Conservation (phyloP, 1,140 invertebrate species). For the Drosophila tsacasi region DNA sequence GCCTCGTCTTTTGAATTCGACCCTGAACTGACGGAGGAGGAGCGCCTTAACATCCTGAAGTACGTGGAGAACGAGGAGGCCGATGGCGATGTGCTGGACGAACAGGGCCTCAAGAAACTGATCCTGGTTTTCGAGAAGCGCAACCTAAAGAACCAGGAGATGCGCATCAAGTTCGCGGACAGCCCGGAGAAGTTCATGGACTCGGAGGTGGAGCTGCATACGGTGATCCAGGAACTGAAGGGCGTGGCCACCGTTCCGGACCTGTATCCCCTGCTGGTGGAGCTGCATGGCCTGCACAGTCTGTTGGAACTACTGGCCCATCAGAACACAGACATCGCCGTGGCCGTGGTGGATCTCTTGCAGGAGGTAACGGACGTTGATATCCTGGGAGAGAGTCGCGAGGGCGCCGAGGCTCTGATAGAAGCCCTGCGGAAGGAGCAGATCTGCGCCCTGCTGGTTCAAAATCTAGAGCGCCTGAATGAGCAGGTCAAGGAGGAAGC, state of each 20-base stretch:
- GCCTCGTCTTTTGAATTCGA: constrained; percentile 84
- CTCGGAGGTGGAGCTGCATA: constrained; percentile 98
- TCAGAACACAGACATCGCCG: constrained; percentile 98
- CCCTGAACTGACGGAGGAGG: constrained; percentile 87
- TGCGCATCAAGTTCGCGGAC: constrained; percentile 99
- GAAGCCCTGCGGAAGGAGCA: constrained; percentile 94
- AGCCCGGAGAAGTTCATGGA: constrained; percentile 99
- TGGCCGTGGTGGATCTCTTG: constrained; percentile 92
- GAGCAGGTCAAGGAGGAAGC: constrained; percentile 97
- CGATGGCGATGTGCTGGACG: constrained; percentile 93
- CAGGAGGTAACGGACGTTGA: constrained; percentile 99
- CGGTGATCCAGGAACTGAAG: constrained; percentile 96
- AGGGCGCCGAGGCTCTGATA: constrained; percentile 92
- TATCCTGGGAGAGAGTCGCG: constrained; percentile 95
- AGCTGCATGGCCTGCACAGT: constrained; percentile 94
- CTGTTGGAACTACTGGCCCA: constrained; percentile 97
- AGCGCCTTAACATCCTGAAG: constrained; percentile 92
- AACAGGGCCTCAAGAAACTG: constrained; percentile 94
- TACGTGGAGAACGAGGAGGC: constrained; percentile 93
- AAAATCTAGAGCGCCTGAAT: constrained; percentile 97
- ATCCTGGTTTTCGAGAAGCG: constrained; percentile 97
- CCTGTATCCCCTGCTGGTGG: constrained; percentile 96
- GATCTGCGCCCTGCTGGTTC: constrained; percentile 95
- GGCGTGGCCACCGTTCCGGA: constrained; percentile 97
- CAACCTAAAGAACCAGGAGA: constrained; percentile 97